Evolutionary conservation across 2,797 vertebrate species (phyloP).

Genomic region (Catharus ustulatus): DNA sequence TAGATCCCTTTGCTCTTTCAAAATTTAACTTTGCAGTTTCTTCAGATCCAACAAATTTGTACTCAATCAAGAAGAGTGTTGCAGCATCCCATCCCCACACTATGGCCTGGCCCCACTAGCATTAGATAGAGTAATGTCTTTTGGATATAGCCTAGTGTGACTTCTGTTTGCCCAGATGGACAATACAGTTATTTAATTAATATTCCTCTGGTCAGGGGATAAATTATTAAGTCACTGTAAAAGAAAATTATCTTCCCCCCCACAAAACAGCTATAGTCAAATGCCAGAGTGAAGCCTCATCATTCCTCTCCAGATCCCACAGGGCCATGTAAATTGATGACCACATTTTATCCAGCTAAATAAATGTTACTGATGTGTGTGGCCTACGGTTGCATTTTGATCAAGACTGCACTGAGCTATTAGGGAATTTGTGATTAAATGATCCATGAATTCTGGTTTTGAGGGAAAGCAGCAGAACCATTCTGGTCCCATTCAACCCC

Average conservation of each 20-base stretch:
- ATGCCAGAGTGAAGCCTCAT: background rate
- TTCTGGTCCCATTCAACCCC: background rate
- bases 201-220: background rate
- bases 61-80: background rate
- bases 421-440: background rate
- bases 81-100: background rate
- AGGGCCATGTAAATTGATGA: background rate
- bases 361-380: background rate
- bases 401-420: background rate
- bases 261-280: background rate
- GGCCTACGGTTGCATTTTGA: background rate
- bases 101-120: background rate
- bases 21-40: background rate
- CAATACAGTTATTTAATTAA: conserved; percentile 5
- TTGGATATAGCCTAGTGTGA: background rate
- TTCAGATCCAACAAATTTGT: background rate
- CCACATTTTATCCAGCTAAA: background rate
- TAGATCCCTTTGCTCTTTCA: background rate
- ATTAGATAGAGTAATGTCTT: background rate
- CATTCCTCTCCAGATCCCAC: background rate
- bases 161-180: conserved; percentile 4
- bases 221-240: conserved; percentile 10
- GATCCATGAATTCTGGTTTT: background rate
- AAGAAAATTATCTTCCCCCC: background rate
- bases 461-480: background rate